Evolutionary conservation across 2,888 invertebrate genomes (phyloP).

Genomic region (Sepioteuthis lessoniana): DNA sequence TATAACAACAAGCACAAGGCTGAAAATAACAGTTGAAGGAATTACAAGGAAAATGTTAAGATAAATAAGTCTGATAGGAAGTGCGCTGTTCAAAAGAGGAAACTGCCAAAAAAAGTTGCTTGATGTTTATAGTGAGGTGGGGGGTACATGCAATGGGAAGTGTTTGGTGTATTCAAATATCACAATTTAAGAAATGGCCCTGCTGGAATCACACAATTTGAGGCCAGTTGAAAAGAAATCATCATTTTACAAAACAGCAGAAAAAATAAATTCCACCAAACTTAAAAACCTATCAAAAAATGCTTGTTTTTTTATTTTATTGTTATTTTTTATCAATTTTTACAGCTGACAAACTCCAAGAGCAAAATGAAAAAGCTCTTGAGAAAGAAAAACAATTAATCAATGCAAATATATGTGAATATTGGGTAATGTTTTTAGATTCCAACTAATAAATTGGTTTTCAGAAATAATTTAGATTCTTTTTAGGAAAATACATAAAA

Average conservation of each 20-base stretch:
- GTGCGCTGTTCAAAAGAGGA: no score
- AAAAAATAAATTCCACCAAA: background rate
- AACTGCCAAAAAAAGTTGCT: no score
- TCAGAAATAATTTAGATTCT: background rate
- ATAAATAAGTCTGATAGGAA: no score
- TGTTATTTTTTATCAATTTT: no score
- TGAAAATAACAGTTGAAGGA: background rate
- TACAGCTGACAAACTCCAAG: background rate
- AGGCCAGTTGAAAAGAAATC: background rate
- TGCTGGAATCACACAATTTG: background rate
- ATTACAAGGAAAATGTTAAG: no score
- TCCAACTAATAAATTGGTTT: background rate
- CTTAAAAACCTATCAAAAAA: background rate
- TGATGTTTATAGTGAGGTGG: background rate
- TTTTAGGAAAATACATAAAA: background rate
- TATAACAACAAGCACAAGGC: background rate
- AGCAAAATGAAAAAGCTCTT: background rate
- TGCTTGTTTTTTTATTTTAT: no score
- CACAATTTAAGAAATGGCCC: slow-evolving; percentile 15
- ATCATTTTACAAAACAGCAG: background rate
- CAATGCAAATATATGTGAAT: background rate
- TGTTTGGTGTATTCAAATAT: background rate
- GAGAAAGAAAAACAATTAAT: background rate
- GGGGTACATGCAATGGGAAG: background rate
- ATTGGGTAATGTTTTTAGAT: background rate